These are phyloP conservation scores for Pemphredon lugubris DNA, from an alignment of 2,888 invertebrate species.

Conservation along the genomic window DNA sequence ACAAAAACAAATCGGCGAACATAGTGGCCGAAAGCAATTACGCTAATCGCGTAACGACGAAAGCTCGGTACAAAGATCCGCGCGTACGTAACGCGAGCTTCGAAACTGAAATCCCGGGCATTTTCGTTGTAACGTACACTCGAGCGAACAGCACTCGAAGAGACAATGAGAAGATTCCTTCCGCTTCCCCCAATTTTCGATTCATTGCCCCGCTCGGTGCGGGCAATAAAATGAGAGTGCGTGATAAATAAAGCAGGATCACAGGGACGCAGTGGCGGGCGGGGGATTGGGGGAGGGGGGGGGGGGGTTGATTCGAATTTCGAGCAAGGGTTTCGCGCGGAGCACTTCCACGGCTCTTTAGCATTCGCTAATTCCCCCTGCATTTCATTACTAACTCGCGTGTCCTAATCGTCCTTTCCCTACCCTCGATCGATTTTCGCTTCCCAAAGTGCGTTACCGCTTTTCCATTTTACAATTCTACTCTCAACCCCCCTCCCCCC, in stretches of 20 bases:
- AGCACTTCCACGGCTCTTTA: constrained; percentile 61
- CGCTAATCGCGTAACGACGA: too few relatives aligned
- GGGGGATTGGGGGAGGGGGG: too few relatives aligned
- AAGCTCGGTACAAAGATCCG: not conserved
- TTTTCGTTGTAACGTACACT: too few relatives aligned
- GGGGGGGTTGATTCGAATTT: constrained; percentile 9
- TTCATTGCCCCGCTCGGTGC: constrained; percentile 36
- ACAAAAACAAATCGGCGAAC: too few relatives aligned
- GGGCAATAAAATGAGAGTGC: constrained; percentile 58
- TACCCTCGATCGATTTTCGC: constrained; percentile 46
- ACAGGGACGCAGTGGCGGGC: too few relatives aligned
- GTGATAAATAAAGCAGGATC: constrained; percentile 62
- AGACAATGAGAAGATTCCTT: constrained; percentile 51
- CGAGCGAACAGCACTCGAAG: constrained; percentile 10
- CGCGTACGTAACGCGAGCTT: too few relatives aligned
- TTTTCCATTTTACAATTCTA: constrained; percentile 9
- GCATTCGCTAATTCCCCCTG: constrained; percentile 64
- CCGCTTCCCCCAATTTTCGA: constrained; percentile 30
- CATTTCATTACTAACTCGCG: constrained; percentile 57
- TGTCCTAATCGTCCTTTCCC: constrained; percentile 51
- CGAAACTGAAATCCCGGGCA: not conserved
- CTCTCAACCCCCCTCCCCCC: not conserved
- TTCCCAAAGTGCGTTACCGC: constrained; percentile 39
- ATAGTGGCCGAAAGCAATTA: too few relatives aligned
- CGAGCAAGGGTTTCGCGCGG: constrained; percentile 21